A percentile compares a stretch with the other conserved stretches of the same genome.
These are phyloP conservation scores for Theocolax elegans DNA, from an alignment of 1,140 invertebrate species.

Conservation along the genomic window DNA sequence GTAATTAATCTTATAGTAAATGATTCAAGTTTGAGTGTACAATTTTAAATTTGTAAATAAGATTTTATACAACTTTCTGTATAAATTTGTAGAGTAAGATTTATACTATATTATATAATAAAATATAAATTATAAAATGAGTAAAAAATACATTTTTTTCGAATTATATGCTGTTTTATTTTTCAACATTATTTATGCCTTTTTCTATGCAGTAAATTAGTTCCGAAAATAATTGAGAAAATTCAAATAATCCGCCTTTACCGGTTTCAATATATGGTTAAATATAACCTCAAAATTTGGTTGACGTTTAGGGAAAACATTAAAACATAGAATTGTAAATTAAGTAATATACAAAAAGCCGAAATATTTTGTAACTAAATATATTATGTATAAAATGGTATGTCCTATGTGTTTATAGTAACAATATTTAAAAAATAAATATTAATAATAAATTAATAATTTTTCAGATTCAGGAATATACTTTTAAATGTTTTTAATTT, in stretches of 20 bases:
- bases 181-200: too few relatives aligned
- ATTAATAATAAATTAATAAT: not conserved
- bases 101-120: not conserved
- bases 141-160: too few relatives aligned
- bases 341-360: too few relatives aligned
- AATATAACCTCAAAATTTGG: slow-evolving; percentile 7
- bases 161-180: too few relatives aligned
- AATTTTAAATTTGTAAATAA: slow-evolving; percentile 25
- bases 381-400: not conserved
- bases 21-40: not conserved
- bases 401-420: not conserved
- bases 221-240: not conserved
- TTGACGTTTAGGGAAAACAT: too few relatives aligned
- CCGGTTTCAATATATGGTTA: not conserved
- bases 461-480: too few relatives aligned
- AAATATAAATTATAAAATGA: too few relatives aligned
- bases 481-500: not conserved
- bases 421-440: too few relatives aligned
- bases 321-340: too few relatives aligned
- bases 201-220: too few relatives aligned
- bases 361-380: not conserved
- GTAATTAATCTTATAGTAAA: slow-evolving; percentile 5
- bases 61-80: not conserved
- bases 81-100: not conserved
- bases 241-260: slow-evolving; percentile 9